Percentiles rank a stretch among this genome's conserved stretches.
These are phyloP conservation scores for Platalea minor DNA, from an alignment of 2,797 vertebrate genomes.

Conservation along the genomic window DNA sequence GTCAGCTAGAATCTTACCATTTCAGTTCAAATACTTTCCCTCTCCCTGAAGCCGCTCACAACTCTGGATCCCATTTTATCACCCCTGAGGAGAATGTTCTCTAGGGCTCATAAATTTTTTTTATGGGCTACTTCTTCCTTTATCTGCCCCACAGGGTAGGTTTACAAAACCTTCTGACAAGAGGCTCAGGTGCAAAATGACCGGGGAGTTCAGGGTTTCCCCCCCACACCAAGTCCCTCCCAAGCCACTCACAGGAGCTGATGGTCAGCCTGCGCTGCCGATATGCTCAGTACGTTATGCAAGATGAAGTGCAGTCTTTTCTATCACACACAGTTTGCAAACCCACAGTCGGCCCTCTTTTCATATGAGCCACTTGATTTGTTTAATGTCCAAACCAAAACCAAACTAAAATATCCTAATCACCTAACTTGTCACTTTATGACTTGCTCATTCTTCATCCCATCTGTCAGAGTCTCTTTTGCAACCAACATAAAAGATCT, in stretches of 20 bases:
- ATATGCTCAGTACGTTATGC: background rate
- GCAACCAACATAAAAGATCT: background rate
- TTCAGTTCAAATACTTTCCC: background rate
- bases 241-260: background rate
- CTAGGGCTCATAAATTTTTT: background rate
- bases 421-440: background rate
- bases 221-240: background rate
- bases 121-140: background rate
- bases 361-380: background rate
- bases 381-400: background rate
- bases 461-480: background rate
- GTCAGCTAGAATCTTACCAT: background rate
- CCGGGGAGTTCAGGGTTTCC: background rate
- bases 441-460: background rate
- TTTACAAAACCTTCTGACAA: background rate
- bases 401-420: background rate
- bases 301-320: background rate
- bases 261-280: background rate
- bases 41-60: background rate
- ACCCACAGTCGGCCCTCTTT: background rate
- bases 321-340: background rate
- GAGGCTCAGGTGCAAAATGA: background rate
- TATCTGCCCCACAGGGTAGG: background rate
- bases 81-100: background rate
- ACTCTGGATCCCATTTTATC: background rate